Evolutionary conservation across 1,140 invertebrate genomes (phyloP), one percentile per base, ranked within the genome.

Genomic region (Neodiprion lecontei): DNA sequence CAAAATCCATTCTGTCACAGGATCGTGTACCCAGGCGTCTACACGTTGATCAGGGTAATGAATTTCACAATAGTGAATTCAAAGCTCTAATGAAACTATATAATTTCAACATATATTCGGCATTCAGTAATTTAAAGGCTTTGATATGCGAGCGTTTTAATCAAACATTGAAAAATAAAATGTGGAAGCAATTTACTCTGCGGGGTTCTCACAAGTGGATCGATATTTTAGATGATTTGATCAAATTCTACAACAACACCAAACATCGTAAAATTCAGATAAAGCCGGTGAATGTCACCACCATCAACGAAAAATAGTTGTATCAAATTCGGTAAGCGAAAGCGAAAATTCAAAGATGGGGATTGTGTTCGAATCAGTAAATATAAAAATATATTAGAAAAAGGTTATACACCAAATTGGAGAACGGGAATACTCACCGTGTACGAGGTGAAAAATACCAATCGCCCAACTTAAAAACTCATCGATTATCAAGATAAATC

Each of bases 211-310:
- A 21, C 17, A 21, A 21, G 17, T 21, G 0, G 0, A 21, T 21
- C 17, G 17, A 14, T 78, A 86, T 23, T 11, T 83, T 12, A 74
- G 79, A 65, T 89, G 89, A 76, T 89, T 21, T 1, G 17, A 21
- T 21, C 17, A 21, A 21, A 21, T 21, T 21, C 17, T 21, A 21
- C 17, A 21, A 90, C 81, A 79, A 84, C 69, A 83, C 77, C 66
- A 75, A 72, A 72, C 87, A 89, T 83, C 66, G 84, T 50, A 87
- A 82, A 21, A 89, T 88, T n/a, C 78, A 80, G 79, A 83, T 82
- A 75, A 78, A 73, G 65, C 88, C 88, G 23, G 74, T 77, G 50
- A 72, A 84, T 17, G 85, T 88, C 12, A 83, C 73, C 75, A 47
- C 69, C 23, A 40, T 70, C 12, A 84, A 87, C 76, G 17, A 68